Conservation (phyloP, 1,140 invertebrate species). For the Drosophila elegans region DNA sequence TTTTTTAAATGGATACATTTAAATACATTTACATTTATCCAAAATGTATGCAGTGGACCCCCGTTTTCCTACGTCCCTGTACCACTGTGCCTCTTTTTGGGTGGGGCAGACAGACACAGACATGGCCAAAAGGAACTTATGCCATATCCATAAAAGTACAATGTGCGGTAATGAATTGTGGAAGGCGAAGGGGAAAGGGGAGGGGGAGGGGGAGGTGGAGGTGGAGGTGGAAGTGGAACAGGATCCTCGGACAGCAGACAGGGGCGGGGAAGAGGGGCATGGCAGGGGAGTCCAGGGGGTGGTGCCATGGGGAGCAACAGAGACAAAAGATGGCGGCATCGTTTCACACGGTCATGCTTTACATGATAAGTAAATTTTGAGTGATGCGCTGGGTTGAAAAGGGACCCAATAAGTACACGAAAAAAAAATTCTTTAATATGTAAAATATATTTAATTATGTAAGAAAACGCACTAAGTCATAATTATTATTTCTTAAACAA, state of each 20-base stretch:
- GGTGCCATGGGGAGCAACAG: neutral
- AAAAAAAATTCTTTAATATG: neutral
- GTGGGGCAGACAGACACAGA: constrained; percentile 27
- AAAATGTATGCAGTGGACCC: neutral
- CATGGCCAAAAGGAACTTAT: constrained; percentile 38
- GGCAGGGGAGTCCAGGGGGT: neutral
- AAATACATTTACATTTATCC: no score
- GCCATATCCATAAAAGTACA: constrained; percentile 56
- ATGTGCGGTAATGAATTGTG: constrained; percentile 56
- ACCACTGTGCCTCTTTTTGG: constrained; percentile 32
- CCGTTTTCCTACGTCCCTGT: neutral
- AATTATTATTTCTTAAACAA: no score
- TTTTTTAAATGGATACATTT: no score
- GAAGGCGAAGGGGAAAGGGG: neutral
- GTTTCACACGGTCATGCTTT: constrained; percentile 62
- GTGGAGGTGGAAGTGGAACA: constrained; percentile 5
- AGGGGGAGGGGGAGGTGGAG: constrained; percentile 4
- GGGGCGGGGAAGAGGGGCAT: neutral
- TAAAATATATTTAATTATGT: no score
- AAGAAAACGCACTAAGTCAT: no score
- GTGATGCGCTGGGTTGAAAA: constrained; percentile 40
- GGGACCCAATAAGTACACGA: constrained; percentile 20
- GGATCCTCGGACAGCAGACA: constrained; percentile 28
- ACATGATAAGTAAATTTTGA: constrained; percentile 59
- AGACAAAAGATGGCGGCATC: constrained; percentile 43